These are phyloP conservation scores for Frankliniella intonsa DNA, from an alignment of 2,888 invertebrate species.

Conservation along the genomic window DNA sequence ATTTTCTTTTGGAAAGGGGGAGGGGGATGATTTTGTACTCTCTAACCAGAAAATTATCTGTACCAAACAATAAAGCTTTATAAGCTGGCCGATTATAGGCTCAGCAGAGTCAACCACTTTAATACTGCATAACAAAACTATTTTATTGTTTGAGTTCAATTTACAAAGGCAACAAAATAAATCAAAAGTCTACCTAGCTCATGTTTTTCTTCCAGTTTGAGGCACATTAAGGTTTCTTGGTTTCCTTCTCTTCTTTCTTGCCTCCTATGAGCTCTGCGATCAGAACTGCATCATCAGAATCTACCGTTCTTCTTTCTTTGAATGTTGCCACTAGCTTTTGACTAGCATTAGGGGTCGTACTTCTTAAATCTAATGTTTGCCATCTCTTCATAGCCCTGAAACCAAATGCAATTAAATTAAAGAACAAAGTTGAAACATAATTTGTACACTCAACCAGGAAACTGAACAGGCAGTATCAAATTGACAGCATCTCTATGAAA, in stretches of 20 bases:
- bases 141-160: neutral
- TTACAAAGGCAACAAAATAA: neutral
- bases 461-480: neutral
- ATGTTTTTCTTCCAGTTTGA: neutral
- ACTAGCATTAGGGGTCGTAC: neutral
- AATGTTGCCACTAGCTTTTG: neutral
- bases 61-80: neutral
- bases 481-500: constrained; percentile 28
- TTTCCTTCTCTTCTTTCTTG: neutral
- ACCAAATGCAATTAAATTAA: neutral
- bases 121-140: neutral
- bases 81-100: no score
- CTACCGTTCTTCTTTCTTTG: neutral
- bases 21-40: neutral
- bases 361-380: neutral
- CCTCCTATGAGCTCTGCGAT: neutral
- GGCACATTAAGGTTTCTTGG: neutral
- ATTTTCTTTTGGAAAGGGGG: neutral
- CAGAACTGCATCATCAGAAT: neutral
- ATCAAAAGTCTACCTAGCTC: neutral
- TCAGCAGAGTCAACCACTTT: neutral
- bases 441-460: neutral
- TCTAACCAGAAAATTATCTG: neutral
- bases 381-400: neutral
- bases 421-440: neutral